Evolutionary conservation across 2,888 invertebrate genomes (phyloP), one percentile per base, ranked within the genome.

Genomic region (Ochropleura plecta): DNA sequence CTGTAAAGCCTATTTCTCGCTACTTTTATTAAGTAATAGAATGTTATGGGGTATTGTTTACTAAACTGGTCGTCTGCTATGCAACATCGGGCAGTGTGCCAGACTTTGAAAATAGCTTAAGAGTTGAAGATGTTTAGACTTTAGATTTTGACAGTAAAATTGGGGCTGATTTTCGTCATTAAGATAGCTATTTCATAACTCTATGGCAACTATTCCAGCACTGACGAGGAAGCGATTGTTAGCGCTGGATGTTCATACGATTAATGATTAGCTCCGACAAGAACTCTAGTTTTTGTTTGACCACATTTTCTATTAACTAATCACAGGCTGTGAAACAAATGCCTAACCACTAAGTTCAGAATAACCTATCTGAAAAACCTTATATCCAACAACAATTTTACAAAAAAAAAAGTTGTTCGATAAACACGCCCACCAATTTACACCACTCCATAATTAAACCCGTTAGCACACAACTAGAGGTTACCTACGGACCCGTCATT

Each of bases 1-100:
- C 65, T 70, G n/a, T 72, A 72, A 72, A 75, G 71, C 82, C 82
- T 86, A 81, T 80, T 80, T 67, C 76, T 73, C 78, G 73, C 82
- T 78, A 84, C 77, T 84, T 86, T 86, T 86, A 86, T 79, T 73
- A 76, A 66, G 77, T 72, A 62, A 84, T 84, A 77, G 66, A 81
- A 73, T 81, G 40, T 82, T 81, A 73, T 76, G 69, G 57, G 16
- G 60, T 70, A 68, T 71, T 83, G 70, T 83, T 83, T 79, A 73
- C 70, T 9, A 30, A 76, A 81, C 55, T 59, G 46, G 68, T 46
- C 68, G 53, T 67, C 66, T 53, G 40, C 73, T 30, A 65, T 65
- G 42, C 55, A 48, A 78, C n/a, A 53, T 16, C 30, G 48, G 65
- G 82, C 70, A 53, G 14, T 14, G 46, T 70, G 66, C 55, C 66